These are phyloP conservation scores for Myotis brandtii DNA, from an alignment of 2,113 vertebrate genomes.

Conservation along the genomic window DNA sequence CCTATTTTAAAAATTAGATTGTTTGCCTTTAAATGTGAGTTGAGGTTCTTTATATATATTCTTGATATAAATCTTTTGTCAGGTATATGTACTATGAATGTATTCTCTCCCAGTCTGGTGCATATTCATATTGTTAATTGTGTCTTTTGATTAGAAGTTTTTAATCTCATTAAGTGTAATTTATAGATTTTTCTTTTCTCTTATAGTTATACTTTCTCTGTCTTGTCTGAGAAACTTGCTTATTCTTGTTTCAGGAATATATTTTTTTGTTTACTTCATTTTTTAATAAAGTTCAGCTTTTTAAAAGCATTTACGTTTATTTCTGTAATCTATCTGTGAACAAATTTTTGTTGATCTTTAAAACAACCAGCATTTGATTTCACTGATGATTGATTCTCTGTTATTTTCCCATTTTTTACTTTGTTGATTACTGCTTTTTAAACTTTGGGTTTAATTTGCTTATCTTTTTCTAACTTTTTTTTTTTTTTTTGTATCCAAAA, in stretches of 20 bases:
- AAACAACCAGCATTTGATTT: constrained; percentile 18
- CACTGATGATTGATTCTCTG: background rate
- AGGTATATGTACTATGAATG: background rate
- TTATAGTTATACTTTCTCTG: background rate
- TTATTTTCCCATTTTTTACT: background rate
- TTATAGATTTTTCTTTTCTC: background rate
- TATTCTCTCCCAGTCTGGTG: background rate
- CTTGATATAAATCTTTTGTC: background rate
- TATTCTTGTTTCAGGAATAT: constrained; percentile 6
- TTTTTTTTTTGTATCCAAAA: background rate
- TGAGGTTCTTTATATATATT: background rate
- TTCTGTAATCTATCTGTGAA: background rate
- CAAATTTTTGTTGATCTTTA: background rate
- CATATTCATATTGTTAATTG: constrained; percentile 12
- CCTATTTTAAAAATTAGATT: background rate
- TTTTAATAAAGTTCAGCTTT: background rate
- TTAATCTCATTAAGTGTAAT: background rate
- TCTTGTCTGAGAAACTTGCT: background rate
- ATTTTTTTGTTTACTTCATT: background rate
- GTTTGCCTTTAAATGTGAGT: background rate
- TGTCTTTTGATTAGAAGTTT: background rate
- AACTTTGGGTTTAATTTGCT: constrained; percentile 23
- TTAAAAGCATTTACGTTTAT: background rate
- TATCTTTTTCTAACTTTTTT: background rate
- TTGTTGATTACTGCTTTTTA: constrained; percentile 40